A percentile compares a stretch with the other conserved stretches of the same genome.
Conservation (phyloP, 2,888 invertebrate species). For the Sympetrum striolatum region DNA sequence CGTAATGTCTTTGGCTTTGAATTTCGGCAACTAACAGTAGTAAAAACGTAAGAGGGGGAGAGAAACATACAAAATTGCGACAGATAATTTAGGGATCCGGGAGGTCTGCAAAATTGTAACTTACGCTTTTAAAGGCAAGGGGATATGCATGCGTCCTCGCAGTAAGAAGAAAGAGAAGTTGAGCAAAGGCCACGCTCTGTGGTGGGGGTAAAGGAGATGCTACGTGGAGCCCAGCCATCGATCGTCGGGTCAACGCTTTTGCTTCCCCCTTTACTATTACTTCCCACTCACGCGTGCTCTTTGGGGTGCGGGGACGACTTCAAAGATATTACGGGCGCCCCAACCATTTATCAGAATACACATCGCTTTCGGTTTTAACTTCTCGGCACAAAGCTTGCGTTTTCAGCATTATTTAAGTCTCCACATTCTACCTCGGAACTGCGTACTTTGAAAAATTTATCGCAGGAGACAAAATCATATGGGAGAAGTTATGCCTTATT, state of each 20-base stretch:
- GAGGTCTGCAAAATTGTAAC: too few species aligned
- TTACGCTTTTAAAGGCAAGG: background rate
- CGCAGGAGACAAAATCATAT: too few species aligned
- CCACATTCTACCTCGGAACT: background rate
- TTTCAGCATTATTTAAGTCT: background rate
- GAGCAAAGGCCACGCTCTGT: background rate
- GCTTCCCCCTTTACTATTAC: background rate
- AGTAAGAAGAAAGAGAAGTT: background rate
- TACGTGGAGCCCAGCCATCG: slow-evolving; percentile 26
- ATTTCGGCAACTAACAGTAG: too few species aligned
- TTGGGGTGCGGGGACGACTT: background rate
- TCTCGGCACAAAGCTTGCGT: background rate
- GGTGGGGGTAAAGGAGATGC: background rate
- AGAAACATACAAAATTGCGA: too few species aligned
- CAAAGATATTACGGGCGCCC: background rate
- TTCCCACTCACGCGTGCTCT: background rate
- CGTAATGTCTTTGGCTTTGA: too few species aligned
- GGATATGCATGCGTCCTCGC: background rate
- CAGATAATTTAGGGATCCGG: too few species aligned
- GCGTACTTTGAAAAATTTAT: too few species aligned
- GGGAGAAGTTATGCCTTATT: too few species aligned
- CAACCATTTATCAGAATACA: background rate
- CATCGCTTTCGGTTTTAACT: background rate
- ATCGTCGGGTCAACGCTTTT: slow-evolving; percentile 33
- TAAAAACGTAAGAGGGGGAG: too few species aligned